Percentiles rank a stretch among this genome's conserved stretches.
Conservation (phyloP, 2,113 vertebrate genomes). For the Cheirogaleus medius region DNA sequence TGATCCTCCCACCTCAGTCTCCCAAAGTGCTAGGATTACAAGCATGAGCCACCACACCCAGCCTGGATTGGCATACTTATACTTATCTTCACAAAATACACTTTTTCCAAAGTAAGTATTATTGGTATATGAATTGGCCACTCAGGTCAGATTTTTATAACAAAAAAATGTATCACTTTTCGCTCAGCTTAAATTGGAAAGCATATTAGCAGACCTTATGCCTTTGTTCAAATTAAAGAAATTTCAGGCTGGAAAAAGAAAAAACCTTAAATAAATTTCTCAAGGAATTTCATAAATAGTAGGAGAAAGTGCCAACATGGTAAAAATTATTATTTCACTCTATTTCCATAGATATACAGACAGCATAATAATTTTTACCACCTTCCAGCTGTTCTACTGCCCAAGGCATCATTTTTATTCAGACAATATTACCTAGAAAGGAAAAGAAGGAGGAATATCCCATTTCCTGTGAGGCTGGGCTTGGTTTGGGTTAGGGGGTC, state of each 20-base stretch:
- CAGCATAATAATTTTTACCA: not conserved
- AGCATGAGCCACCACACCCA: too few relatives aligned
- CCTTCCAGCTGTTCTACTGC: not conserved
- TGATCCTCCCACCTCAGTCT: too few relatives aligned
- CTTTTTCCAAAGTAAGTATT: not conserved
- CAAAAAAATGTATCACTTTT: not conserved
- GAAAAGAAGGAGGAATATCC: not conserved
- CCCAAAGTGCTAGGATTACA: too few relatives aligned
- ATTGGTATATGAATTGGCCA: not conserved
- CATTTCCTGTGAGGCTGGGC: not conserved
- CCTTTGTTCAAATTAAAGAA: not conserved
- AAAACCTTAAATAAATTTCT: not conserved
- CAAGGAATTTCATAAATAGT: conserved; percentile 12
- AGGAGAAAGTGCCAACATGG: not conserved
- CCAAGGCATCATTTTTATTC: not conserved
- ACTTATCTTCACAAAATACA: not conserved
- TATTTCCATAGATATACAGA: not conserved
- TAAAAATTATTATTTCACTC: conserved; percentile 2
- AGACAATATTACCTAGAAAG: not conserved
- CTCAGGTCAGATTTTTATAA: not conserved
- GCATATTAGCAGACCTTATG: not conserved
- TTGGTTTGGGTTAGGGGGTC: not conserved
- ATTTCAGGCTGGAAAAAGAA: not conserved
- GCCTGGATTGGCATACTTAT: not conserved
- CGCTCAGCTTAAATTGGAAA: conserved; percentile 19